Base-by-base conservation (phyloP, 2,888 invertebrate genomes). In the Drosophila pegasa region DNA sequence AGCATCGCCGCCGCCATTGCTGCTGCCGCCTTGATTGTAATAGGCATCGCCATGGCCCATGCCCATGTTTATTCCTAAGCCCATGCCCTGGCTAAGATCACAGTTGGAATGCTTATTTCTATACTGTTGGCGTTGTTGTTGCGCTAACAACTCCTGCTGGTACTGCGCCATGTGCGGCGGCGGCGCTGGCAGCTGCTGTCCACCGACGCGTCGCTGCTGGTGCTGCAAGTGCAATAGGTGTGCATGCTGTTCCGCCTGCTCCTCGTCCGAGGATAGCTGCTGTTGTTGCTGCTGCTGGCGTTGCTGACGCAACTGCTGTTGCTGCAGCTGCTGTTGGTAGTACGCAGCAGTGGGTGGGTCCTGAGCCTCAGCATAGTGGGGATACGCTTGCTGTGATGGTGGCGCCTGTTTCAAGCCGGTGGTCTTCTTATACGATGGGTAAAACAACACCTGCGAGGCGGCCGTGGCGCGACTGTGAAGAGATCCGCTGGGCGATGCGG, bases 61-160 rank as follows among this genome's bases (percentile, higher is more conserved):
- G 57, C 71, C 84, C 59, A 73, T 54, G 74, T 25, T 50, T 64
- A 87, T 76, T 60, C 78, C 67, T 45, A 74, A 35, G 75, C 74
- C 78, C 56, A 72, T 76, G 65, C 80, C 87, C 65, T 82, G 80
- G 80, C 80, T 80, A 71, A 84, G 79, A 87, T 91, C 91, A 91
- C 91, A 91, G 91, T 91, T 91, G 89, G 91, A 91, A 90, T 90
- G 91, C 89, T 91, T 90, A 88, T 87, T 90, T 87, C 90, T 91
- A 90, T 87, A 89, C 76, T 91, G 91, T 48, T 75, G 75, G 29
- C 75, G 65, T 66, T 81, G 70, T 6, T 69, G 66, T 41, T 75
- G 75, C 31, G 81, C 81, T 47, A 85, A 60, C 59, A 78, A 74
- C 72, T 85, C 89, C 56, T 87, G 80, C 61, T 90, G 89, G 55